Percentiles rank a stretch among this genome's conserved stretches.
phyloP scores from a whole-genome alignment of 2,888 invertebrate species.

The Neoascia interrupta region DNA sequence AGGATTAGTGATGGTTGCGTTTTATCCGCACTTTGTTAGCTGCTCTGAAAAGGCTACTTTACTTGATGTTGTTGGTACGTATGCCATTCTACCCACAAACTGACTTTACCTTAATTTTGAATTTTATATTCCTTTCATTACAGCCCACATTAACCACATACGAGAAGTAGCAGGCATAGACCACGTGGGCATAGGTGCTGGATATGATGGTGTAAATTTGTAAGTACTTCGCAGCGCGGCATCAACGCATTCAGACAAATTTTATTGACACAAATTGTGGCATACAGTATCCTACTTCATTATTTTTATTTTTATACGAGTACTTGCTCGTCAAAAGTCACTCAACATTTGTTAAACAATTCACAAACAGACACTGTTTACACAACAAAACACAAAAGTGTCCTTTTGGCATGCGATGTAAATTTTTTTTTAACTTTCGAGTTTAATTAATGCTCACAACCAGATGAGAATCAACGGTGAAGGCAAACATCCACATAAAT shows the following conservation, averaged over 20 bases:
- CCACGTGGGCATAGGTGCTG: constrained; percentile 92
- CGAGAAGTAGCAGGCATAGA: constrained; percentile 91
- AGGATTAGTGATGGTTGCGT: constrained; percentile 85
- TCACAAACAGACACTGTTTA: constrained; percentile 42
- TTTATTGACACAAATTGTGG: constrained; percentile 12
- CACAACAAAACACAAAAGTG: constrained; percentile 34
- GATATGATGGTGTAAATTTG: constrained; percentile 94
- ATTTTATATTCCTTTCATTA: too few relatives aligned
- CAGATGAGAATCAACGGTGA: constrained; percentile 33
- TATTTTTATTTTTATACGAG: neutral
- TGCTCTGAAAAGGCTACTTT: constrained; percentile 82
- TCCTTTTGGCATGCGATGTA: constrained; percentile 25
- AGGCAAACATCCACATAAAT: constrained; percentile 42
- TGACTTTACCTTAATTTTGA: too few relatives aligned
- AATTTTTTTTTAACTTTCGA: constrained; percentile 21
- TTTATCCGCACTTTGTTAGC: constrained; percentile 83
- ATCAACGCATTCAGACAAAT: neutral
- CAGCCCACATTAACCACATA: constrained; percentile 95
- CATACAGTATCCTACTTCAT: neutral
- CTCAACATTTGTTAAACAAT: constrained; percentile 40
- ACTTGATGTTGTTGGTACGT: constrained; percentile 83
- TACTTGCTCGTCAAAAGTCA: constrained; percentile 24
- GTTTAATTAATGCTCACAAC: constrained; percentile 59
- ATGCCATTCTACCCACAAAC: neutral
- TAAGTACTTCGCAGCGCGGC: too few relatives aligned